A percentile compares a stretch with the other conserved stretches of the same genome.
Conservation (phyloP, 2,797 vertebrate genomes). For the Psittacula echo region DNA sequence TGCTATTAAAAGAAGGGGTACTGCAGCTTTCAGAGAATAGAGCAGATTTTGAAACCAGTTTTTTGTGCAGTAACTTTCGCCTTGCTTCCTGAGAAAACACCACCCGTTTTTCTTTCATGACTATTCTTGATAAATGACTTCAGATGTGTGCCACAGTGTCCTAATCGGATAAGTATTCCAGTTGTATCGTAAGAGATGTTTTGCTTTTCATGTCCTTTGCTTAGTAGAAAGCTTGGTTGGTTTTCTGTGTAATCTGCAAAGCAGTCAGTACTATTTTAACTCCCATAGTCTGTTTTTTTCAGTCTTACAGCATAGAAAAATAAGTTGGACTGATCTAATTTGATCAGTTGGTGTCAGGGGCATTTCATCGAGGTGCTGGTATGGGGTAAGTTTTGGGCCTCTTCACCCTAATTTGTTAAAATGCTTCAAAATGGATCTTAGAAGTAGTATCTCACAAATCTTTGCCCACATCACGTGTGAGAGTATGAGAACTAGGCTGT, state of each 20-base stretch:
- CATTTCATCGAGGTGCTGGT: background rate
- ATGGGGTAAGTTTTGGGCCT: background rate
- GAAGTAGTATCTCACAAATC: background rate
- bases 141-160: background rate
- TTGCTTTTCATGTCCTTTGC: background rate
- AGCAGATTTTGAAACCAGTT: background rate
- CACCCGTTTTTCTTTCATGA: background rate
- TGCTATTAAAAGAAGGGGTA: background rate
- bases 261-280: background rate
- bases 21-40: background rate
- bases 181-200: background rate
- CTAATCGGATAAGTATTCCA: background rate
- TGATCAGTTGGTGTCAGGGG: background rate
- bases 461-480: background rate
- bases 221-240: background rate
- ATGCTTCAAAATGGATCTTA: background rate
- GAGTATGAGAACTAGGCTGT: background rate
- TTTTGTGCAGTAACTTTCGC: background rate
- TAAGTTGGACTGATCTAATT: background rate
- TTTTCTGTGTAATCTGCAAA: background rate
- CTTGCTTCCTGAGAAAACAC: background rate
- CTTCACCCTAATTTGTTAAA: background rate
- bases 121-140: background rate
- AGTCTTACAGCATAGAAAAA: background rate
- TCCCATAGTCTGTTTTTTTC: background rate